Conservation (phyloP, 2,888 invertebrate genomes). For the Colostygia pectinataria region DNA sequence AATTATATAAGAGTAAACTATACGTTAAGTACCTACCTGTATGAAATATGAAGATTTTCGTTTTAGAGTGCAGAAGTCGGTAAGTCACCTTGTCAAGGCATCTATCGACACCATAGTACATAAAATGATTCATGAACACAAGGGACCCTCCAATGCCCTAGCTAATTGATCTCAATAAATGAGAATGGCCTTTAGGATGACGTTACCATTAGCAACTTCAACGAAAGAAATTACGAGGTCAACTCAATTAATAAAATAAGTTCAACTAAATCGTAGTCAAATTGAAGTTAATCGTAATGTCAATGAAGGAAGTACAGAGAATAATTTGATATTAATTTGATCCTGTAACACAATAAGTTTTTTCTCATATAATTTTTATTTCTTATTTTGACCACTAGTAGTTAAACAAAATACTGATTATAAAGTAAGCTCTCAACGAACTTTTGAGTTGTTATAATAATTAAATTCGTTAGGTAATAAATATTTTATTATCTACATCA, state of each 20-base stretch:
- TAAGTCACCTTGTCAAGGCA: conserved; percentile 8
- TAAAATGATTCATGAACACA: conserved; percentile 36
- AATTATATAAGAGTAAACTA: too few species aligned
- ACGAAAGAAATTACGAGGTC: conserved; percentile 68
- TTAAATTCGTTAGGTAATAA: too few species aligned
- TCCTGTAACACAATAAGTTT: too few species aligned
- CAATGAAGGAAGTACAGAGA: conserved; percentile 24
- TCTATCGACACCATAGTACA: conserved; percentile 32
- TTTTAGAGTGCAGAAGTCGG: too few species aligned
- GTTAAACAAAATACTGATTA: too few species aligned
- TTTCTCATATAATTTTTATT: too few species aligned
- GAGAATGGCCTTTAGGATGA: conserved; percentile 63
- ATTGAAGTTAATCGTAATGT: conserved; percentile 38
- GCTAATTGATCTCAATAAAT: conserved; percentile 73
- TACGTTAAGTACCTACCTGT: too few species aligned
- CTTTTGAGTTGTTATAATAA: too few species aligned
- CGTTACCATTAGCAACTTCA: conserved; percentile 59
- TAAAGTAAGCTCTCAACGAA: too few species aligned
- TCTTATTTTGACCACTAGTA: too few species aligned
- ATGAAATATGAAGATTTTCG: too few species aligned
- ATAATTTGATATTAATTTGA: conserved; percentile 7
- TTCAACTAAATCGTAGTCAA: conserved; percentile 39
- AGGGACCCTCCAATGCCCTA: conserved; percentile 33
- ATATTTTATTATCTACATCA: too few species aligned
- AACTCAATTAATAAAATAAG: conserved; percentile 67